Conservation (phyloP, 2,888 invertebrate genomes). For the Mythimna ferrago region DNA sequence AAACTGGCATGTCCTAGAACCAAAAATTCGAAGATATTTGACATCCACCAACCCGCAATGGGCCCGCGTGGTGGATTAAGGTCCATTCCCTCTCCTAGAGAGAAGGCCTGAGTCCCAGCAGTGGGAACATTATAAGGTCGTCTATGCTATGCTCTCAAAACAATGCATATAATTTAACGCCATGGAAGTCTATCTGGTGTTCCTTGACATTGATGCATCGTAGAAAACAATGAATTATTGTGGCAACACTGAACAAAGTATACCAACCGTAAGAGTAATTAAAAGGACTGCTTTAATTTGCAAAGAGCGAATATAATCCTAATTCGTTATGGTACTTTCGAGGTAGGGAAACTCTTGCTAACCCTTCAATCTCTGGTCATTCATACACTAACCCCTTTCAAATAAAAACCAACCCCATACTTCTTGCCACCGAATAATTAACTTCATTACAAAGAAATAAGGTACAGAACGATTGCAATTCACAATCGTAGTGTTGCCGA, state of each 20-base stretch:
- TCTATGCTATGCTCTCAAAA: not conserved
- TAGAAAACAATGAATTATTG: constrained; percentile 18
- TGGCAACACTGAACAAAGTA: constrained; percentile 16
- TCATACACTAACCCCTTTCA: constrained; percentile 49
- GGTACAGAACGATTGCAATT: not conserved
- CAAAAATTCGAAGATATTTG: too few species aligned
- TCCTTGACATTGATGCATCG: constrained; percentile 18
- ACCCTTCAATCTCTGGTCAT: constrained; percentile 56
- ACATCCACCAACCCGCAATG: too few species aligned
- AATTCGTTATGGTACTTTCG: constrained; percentile 51
- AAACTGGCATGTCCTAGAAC: too few species aligned
- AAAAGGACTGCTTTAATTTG: constrained; percentile 46
- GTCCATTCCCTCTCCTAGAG: too few species aligned
- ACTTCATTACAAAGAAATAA: not conserved
- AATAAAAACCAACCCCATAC: constrained; percentile 33
- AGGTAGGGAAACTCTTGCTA: constrained; percentile 22
- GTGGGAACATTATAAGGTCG: too few species aligned
- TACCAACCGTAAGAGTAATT: constrained; percentile 48
- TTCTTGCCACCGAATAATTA: not conserved
- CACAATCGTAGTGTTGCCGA: constrained; percentile 11
- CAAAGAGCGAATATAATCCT: constrained; percentile 52
- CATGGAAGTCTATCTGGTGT: not conserved
- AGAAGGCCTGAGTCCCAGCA: too few species aligned
- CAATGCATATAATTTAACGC: not conserved
- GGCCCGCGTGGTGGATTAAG: too few species aligned